Base-by-base conservation (phyloP, 2,888 invertebrate species). In the Acanthosepion pharaonis region DNA sequence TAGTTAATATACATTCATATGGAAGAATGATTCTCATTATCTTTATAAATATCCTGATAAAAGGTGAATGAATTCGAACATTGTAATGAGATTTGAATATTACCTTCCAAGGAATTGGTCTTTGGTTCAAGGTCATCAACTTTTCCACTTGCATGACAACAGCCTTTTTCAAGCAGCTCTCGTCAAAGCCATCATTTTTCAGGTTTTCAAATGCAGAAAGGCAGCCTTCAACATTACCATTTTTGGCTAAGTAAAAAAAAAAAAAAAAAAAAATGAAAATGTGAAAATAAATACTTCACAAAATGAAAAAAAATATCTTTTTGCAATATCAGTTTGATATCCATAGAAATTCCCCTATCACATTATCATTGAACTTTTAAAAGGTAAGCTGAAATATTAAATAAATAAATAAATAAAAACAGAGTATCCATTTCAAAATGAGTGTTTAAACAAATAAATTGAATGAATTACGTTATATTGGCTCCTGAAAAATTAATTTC, bases 61-160 rank as follows among this genome's bases (percentile, higher is more conserved):
- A 25, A 25, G 23, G 25, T 8, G 64, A 8, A 64, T 23, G 64
- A 64, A 25, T 25, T 25, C 8, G 1, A 64, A 42, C 42, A 42
- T 42, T 42, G 42, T 42, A 42, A 25, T 8, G 5, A 64, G 25
- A 64, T 11, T 51, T 51, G 15, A 51, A 64, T 0, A 64, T 28
- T 94, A 94, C 94, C 42, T 55, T 23, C 94, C 94, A 94, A 25
- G 94, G 94, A 5, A 94, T 94, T 18, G 94, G 94, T 42, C 20
- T 55, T 15, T 94, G 28, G 15, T 64, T 94, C 8, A 18, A 33
- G n/a, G 1, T 94, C 94, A 94, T 28, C 8, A 94, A 55, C 11
- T 53, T 5, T 23, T 59, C 59, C 33, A 59, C 48, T 42, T 55
- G 28, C 11, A 15, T 55, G 28, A 94, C 0, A 8, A 64, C 11